phyloP scores from a whole-genome alignment of 2,113 vertebrate species.

The Sialia sialis region DNA sequence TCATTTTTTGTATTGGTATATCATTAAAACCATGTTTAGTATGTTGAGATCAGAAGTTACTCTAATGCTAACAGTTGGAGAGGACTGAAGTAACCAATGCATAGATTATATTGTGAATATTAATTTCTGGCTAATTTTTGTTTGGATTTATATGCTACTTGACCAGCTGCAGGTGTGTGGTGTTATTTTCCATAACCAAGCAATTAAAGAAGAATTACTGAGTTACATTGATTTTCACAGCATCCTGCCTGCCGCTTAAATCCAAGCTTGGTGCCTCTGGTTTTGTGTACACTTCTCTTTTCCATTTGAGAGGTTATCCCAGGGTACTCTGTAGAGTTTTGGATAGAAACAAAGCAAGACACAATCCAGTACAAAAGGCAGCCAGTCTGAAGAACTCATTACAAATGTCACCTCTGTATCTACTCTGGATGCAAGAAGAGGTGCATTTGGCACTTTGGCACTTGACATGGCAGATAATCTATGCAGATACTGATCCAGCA shows the following conservation, averaged over 20 bases:
- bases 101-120: not conserved
- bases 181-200: not conserved
- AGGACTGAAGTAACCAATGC: not conserved
- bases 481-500: not conserved
- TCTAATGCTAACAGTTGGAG: not conserved
- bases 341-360: not conserved
- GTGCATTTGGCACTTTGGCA: not conserved
- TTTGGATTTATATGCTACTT: not conserved
- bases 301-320: not conserved
- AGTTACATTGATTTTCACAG: not conserved
- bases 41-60: not conserved
- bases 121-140: not conserved
- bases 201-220: not conserved
- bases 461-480: constrained; percentile 18
- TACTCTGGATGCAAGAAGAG: not conserved
- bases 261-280: not conserved
- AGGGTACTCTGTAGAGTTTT: not conserved
- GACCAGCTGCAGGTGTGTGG: not conserved
- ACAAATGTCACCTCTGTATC: not conserved
- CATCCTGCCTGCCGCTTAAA: not conserved
- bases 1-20: not conserved
- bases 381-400: not conserved
- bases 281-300: not conserved
- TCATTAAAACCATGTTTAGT: not conserved
- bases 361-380: not conserved